Evolutionary conservation across 2,888 invertebrate genomes (phyloP).

Genomic region (Chaetogeoica ovagalla): DNA sequence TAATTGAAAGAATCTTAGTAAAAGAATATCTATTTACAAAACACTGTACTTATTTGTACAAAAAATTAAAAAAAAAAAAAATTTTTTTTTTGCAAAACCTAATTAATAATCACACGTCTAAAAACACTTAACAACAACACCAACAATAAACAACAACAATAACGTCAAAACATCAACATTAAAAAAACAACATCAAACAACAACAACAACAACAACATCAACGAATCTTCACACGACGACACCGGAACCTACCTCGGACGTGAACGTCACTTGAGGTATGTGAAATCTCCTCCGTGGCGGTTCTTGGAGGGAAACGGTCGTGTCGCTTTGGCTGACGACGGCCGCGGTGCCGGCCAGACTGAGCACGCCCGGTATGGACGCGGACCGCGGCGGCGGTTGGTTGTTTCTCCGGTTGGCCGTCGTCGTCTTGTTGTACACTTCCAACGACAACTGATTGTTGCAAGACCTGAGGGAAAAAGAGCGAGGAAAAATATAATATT

Average conservation of each 20-base stretch:
- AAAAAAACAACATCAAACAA: too few relatives aligned
- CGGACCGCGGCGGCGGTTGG: constrained; percentile 56
- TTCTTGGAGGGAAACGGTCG: constrained; percentile 66
- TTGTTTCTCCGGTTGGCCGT: constrained; percentile 56
- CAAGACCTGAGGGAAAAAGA: constrained; percentile 65
- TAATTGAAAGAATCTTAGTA: too few relatives aligned
- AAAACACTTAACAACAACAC: too few relatives aligned
- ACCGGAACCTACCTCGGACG: constrained; percentile 88
- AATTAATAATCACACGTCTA: too few relatives aligned
- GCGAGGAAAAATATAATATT: too few relatives aligned
- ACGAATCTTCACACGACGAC: constrained; percentile 70
- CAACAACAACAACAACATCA: too few relatives aligned
- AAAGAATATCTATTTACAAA: too few relatives aligned
- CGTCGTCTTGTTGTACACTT: constrained; percentile 59
- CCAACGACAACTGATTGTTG: constrained; percentile 71
- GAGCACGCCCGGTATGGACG: constrained; percentile 56
- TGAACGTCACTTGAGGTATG: constrained; percentile 82
- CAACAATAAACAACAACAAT: too few relatives aligned
- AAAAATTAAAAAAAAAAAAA: too few relatives aligned
- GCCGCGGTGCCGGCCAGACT: constrained; percentile 63
- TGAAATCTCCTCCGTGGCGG: constrained; percentile 70
- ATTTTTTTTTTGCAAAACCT: too few relatives aligned
- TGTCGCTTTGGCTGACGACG: constrained; percentile 62
- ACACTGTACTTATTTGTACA: too few relatives aligned
- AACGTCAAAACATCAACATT: too few relatives aligned